Percentiles rank a stretch among this genome's conserved stretches.
phyloP scores from a whole-genome alignment of 2,113 vertebrate genomes.

The Thunnus maccoyii region DNA sequence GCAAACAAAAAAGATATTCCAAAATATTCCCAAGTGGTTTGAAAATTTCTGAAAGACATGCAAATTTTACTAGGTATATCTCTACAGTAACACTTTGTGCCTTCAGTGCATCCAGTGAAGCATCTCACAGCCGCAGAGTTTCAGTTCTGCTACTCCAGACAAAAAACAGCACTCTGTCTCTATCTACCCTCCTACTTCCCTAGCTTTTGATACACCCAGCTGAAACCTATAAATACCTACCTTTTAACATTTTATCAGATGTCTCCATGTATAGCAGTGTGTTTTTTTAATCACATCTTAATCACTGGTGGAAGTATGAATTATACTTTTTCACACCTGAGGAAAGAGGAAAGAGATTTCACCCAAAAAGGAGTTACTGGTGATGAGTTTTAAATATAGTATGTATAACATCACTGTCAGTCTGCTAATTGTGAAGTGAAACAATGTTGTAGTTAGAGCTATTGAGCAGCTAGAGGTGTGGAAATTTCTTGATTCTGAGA shows the following conservation, averaged over 20 bases:
- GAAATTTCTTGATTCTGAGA: too few relatives aligned
- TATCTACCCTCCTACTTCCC: slow-evolving; percentile 5
- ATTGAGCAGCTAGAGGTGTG: neutral
- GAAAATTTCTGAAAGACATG: slow-evolving; percentile 7
- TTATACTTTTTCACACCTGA: slow-evolving; percentile 21
- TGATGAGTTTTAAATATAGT: neutral
- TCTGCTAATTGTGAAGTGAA: neutral
- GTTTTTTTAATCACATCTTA: neutral
- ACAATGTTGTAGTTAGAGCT: neutral
- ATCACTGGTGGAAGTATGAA: slow-evolving; percentile 1
- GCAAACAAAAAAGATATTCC: neutral
- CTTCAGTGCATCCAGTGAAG: slow-evolving; percentile 13
- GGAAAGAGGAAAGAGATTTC: neutral
- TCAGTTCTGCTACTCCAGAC: neutral
- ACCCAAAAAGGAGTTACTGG: neutral
- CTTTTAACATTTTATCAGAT: slow-evolving; percentile 22
- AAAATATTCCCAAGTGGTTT: slow-evolving; percentile 16
- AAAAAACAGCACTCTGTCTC: too few relatives aligned
- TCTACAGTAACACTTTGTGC: slow-evolving; percentile 8
- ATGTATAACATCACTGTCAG: neutral
- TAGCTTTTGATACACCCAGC: slow-evolving; percentile 27
- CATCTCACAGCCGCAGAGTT: neutral
- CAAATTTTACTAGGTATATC: neutral
- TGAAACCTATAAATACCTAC: slow-evolving; percentile 47
- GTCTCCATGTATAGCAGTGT: neutral